Evolutionary conservation across 2,888 invertebrate species (phyloP).

Genomic region (Drosophila peninsularis): DNA sequence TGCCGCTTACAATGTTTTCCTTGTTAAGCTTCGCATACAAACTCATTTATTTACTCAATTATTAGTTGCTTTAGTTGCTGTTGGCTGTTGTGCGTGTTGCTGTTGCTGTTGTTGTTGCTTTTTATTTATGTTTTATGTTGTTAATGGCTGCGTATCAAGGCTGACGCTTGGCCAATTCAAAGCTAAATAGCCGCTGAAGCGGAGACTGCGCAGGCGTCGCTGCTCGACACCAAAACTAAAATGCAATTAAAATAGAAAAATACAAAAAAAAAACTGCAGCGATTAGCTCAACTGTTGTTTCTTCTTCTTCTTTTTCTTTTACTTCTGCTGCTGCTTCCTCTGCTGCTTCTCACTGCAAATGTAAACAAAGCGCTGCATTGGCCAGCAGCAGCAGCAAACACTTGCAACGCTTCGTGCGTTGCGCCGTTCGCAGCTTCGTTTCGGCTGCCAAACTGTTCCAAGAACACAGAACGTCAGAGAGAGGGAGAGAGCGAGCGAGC

Average conservation of each 20-base stretch:
- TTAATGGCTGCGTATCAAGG: conserved; percentile 64
- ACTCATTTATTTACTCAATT: conserved; percentile 31
- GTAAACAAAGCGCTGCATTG: conserved; percentile 47
- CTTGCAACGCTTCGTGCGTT: conserved; percentile 53
- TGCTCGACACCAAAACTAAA: conserved; percentile 63
- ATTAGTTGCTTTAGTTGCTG: conserved; percentile 11
- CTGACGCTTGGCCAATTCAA: conserved; percentile 49
- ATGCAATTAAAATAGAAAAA: conserved; percentile 52
- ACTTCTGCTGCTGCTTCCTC: conserved; percentile 14
- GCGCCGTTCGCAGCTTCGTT: conserved; percentile 47
- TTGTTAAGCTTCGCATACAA: conserved; percentile 29
- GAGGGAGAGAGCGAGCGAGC: background rate
- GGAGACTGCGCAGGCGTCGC: conserved; percentile 56
- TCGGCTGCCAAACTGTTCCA: conserved; percentile 64
- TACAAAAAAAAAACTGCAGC: conserved; percentile 22
- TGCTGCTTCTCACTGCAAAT: conserved; percentile 27
- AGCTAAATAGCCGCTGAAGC: conserved; percentile 58
- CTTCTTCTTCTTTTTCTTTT: conserved; percentile 4
- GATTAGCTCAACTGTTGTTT: conserved; percentile 46
- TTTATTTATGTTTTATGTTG: conserved; percentile 42
- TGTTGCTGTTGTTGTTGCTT: conserved; percentile 21
- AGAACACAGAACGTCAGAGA: conserved; percentile 26
- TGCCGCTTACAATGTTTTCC: conserved; percentile 29
- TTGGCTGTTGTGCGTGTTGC: conserved; percentile 11
- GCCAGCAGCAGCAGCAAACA: conserved; percentile 23